Conservation (phyloP, 2,113 vertebrate genomes). For the Cyanocitta stelleri region DNA sequence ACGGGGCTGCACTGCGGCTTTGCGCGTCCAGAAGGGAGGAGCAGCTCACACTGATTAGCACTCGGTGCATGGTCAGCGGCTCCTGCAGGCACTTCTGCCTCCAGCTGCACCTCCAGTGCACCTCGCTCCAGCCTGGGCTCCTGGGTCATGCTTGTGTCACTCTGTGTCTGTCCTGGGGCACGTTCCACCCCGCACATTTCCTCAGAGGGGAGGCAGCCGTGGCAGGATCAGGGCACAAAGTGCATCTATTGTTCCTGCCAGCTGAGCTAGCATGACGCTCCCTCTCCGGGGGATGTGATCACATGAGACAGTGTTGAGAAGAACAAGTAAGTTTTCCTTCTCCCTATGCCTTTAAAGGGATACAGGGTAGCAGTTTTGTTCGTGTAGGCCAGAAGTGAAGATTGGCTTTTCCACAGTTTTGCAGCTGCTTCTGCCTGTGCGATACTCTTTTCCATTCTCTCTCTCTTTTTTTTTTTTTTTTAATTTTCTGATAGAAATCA, state of each 20-base stretch:
- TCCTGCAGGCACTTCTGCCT: background rate
- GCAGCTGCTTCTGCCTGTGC: background rate
- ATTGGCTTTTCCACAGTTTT: background rate
- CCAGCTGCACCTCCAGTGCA: background rate
- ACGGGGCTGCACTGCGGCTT: rapidly evolving
- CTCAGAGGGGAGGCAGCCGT: background rate
- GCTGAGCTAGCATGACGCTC: background rate
- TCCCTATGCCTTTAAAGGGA: background rate
- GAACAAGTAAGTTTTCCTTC: background rate
- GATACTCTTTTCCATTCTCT: background rate
- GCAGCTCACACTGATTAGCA: background rate
- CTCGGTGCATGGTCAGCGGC: background rate
- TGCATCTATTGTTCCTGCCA: background rate
- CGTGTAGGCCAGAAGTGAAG: background rate
- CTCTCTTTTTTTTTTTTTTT: background rate
- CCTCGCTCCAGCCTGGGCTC: background rate
- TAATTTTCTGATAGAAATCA: background rate
- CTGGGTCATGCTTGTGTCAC: rapidly evolving
- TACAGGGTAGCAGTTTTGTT: background rate
- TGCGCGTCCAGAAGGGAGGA: background rate
- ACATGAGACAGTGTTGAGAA: background rate
- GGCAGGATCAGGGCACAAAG: background rate
- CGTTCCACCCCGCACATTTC: rapidly evolving
- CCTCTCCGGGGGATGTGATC: background rate
- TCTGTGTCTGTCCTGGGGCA: background rate